These are phyloP conservation scores for Athripsodes cinereus DNA, from an alignment of 2,888 invertebrate genomes.

Conservation along the genomic window DNA sequence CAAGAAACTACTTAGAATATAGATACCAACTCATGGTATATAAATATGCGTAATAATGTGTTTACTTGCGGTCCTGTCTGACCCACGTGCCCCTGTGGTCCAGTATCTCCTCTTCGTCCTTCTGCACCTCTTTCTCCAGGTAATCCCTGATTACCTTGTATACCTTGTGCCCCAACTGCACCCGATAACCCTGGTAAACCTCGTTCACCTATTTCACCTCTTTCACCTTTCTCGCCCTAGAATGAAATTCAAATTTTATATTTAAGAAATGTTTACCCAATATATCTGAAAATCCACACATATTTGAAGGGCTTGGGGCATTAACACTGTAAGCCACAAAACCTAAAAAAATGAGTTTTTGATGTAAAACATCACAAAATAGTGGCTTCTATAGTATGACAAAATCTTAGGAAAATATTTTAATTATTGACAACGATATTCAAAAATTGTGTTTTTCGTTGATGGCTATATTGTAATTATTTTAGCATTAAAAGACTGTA, in stretches of 20 bases:
- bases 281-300: too few relatives aligned
- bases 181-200: constrained; percentile 39
- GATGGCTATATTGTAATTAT: too few relatives aligned
- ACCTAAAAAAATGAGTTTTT: too few relatives aligned
- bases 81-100: constrained; percentile 29
- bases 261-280: background rate
- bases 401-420: too few relatives aligned
- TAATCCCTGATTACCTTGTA: constrained; percentile 33
- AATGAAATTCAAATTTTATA: constrained; percentile 4
- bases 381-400: too few relatives aligned
- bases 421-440: too few relatives aligned
- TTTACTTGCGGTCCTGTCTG: constrained; percentile 8
- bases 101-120: constrained; percentile 31
- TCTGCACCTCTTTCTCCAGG: constrained; percentile 39
- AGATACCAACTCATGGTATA: background rate
- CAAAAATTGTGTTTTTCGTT: too few relatives aligned
- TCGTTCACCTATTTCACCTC: constrained; percentile 15
- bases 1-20: background rate
- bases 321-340: too few relatives aligned
- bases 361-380: too few relatives aligned
- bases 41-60: too few relatives aligned
- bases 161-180: constrained; percentile 30
- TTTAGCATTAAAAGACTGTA: too few relatives aligned
- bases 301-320: too few relatives aligned
- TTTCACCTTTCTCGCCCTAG: constrained; percentile 10